These are phyloP conservation scores for Tenebrosternarchus preto DNA, from an alignment of 2,113 vertebrate species.

Conservation along the genomic window DNA sequence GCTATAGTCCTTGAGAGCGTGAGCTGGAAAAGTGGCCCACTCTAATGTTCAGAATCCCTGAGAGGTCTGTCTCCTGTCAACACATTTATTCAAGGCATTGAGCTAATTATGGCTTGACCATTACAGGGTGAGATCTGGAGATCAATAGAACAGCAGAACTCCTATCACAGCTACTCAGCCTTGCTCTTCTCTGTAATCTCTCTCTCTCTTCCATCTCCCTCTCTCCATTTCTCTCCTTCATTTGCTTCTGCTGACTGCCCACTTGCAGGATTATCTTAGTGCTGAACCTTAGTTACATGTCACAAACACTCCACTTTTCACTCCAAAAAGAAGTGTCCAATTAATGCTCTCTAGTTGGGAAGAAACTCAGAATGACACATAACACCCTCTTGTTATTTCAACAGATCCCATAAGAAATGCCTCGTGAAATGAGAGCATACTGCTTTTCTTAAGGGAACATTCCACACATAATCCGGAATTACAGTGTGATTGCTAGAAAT, in stretches of 20 bases:
- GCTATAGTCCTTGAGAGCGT: too few species aligned
- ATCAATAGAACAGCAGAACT: conserved; percentile 64
- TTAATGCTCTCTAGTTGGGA: conserved; percentile 31
- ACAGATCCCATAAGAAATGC: conserved; percentile 23
- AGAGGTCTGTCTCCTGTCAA: too few species aligned
- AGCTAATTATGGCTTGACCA: conserved; percentile 65
- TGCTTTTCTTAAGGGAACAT: conserved; percentile 15
- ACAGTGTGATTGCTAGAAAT: background rate
- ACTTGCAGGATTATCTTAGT: too few species aligned
- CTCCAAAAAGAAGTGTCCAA: conserved; percentile 25
- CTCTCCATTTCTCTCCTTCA: conserved; percentile 53
- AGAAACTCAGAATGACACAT: background rate
- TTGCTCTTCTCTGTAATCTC: conserved; percentile 32
- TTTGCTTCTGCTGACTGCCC: conserved; percentile 24
- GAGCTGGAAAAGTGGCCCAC: too few species aligned
- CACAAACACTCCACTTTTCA: too few species aligned
- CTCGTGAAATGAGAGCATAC: conserved; percentile 10
- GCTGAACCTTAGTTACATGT: too few species aligned
- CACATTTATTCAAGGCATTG: conserved; percentile 49
- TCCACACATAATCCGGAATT: background rate
- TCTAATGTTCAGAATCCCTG: too few species aligned
- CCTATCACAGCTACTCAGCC: conserved; percentile 18
- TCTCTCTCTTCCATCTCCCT: conserved; percentile 50
- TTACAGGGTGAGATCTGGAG: conserved; percentile 50
- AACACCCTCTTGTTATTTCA: conserved; percentile 27